These are phyloP conservation scores for Chelidonichthys spinosus DNA, from an alignment of 2,797 vertebrate species.

Conservation along the genomic window DNA sequence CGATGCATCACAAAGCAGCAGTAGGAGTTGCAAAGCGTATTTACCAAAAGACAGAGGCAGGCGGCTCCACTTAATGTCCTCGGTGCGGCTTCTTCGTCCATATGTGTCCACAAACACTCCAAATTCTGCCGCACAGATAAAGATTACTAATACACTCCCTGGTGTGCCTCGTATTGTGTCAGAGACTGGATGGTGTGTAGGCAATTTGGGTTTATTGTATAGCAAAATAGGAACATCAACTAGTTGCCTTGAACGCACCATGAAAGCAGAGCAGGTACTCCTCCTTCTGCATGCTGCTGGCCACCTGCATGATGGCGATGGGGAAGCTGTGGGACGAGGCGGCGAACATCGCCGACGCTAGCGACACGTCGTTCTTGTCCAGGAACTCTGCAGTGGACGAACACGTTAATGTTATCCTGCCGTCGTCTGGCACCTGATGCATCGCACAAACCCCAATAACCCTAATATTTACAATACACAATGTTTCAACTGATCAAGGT, in stretches of 20 bases:
- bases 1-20: background rate
- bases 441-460: too few species aligned
- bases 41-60: slow-evolving; percentile 96
- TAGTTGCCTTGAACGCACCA: slow-evolving; percentile 76
- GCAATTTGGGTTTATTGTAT: background rate
- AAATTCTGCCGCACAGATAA: slow-evolving; percentile 85
- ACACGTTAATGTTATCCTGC: background rate
- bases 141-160: background rate
- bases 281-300: slow-evolving; percentile 91
- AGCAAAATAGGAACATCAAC: too few species aligned
- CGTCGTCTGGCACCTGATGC: background rate
- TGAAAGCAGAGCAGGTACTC: slow-evolving; percentile 98
- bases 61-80: slow-evolving; percentile 99
- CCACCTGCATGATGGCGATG: slow-evolving; percentile 97
- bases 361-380: slow-evolving; percentile 96
- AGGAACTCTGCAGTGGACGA: slow-evolving; percentile 89
- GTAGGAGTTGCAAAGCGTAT: slow-evolving; percentile 20
- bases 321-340: slow-evolving; percentile 97
- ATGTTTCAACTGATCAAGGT: background rate
- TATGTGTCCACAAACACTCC: slow-evolving; percentile 98
- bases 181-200: background rate
- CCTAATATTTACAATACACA: too few species aligned
- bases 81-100: slow-evolving; percentile 93
- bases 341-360: slow-evolving; percentile 95
- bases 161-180: background rate